Percentiles rank a stretch among this genome's conserved stretches.
phyloP scores from a whole-genome alignment of 2,797 vertebrate genomes.

The Pseudochirops corinnae region DNA sequence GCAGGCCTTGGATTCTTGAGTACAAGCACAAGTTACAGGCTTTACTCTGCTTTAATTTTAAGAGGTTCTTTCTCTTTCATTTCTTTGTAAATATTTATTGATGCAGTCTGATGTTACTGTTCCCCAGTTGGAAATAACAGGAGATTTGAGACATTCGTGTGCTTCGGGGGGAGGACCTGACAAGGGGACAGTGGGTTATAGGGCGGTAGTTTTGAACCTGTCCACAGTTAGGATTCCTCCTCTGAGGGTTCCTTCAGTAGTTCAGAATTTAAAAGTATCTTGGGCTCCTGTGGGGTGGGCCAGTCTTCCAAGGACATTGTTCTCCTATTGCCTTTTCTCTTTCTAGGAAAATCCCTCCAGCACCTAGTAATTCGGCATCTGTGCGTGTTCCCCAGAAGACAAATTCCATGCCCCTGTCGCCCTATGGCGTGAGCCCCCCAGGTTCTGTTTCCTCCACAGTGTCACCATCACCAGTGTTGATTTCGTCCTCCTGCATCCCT shows the following conservation, averaged over 20 bases:
- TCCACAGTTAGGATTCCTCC: no score
- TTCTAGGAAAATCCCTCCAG: conserved; percentile 96
- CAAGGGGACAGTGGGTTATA: no score
- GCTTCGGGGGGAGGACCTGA: no score
- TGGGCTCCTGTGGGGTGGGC: not conserved
- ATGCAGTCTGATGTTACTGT: no score
- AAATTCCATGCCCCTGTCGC: conserved; percentile 88
- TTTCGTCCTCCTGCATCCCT: conserved; percentile 90
- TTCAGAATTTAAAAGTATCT: no score
- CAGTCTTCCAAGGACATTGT: not conserved
- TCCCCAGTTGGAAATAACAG: no score
- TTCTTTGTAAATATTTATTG: not conserved
- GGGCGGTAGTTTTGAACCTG: no score
- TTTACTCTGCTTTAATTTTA: not conserved
- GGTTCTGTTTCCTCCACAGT: conserved; percentile 90
- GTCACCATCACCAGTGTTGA: conserved; percentile 86
- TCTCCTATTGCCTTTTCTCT: not conserved
- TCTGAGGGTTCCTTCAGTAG: no score
- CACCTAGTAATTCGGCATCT: conserved; percentile 90
- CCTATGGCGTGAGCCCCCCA: conserved; percentile 87
- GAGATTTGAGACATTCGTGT: not conserved
- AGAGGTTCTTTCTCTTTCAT: not conserved
- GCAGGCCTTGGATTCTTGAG: not conserved
- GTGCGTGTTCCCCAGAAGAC: conserved; percentile 91
- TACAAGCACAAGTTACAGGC: no score